phyloP scores from a whole-genome alignment of 2,113 vertebrate species.

The Pangasianodon gigas region DNA sequence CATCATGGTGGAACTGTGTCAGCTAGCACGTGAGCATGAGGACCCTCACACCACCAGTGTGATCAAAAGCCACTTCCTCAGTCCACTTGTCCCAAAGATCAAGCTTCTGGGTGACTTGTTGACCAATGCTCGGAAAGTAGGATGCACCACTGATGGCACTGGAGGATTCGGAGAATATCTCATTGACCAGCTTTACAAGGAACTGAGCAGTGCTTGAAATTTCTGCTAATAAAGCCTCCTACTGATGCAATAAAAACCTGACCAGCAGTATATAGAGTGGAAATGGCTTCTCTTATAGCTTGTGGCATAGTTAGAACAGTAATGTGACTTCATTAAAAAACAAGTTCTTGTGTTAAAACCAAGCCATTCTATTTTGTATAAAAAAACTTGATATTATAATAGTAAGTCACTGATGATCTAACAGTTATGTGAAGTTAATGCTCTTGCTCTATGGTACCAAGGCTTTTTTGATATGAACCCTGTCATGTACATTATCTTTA shows the following conservation, averaged over 20 bases:
- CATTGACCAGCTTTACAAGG: conserved; percentile 72
- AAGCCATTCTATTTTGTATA: background rate
- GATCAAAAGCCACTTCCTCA: conserved; percentile 73
- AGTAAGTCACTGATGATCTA: background rate
- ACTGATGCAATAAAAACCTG: conserved; percentile 10
- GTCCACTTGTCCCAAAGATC: conserved; percentile 68
- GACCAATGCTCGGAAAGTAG: conserved; percentile 72
- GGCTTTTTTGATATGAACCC: background rate
- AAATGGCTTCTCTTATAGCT: background rate
- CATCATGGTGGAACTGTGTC: conserved; percentile 72
- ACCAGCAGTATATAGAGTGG: background rate
- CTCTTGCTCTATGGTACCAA: background rate
- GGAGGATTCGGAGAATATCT: conserved; percentile 78
- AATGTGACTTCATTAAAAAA: background rate
- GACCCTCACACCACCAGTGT: conserved; percentile 73
- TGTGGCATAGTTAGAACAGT: background rate
- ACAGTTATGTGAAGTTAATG: background rate
- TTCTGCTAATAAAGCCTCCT: background rate
- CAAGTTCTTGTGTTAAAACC: background rate
- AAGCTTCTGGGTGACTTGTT: conserved; percentile 76
- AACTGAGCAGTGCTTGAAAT: conserved; percentile 59
- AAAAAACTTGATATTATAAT: background rate
- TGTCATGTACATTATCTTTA: background rate
- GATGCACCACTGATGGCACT: conserved; percentile 67
- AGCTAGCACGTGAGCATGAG: conserved; percentile 66